Conservation (phyloP, 1,140 invertebrate genomes). For the Cotesia vestalis region DNA sequence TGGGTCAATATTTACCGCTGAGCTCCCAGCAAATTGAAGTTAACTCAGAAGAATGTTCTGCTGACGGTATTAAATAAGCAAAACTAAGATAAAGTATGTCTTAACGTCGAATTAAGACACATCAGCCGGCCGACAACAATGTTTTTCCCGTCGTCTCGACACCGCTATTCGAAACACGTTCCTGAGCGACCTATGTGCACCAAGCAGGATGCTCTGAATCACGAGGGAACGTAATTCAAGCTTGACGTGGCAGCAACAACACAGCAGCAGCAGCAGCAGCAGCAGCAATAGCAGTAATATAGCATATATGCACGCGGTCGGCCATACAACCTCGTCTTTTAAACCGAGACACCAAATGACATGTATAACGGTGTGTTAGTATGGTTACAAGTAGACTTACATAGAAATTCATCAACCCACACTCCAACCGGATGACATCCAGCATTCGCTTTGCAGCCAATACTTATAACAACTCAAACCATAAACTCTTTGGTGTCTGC, state of each 20-base stretch:
- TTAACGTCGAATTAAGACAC: constrained; percentile 37
- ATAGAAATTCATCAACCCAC: neutral
- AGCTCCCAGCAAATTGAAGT: no score
- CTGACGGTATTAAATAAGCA: neutral
- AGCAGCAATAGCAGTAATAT: neutral
- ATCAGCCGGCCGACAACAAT: constrained; percentile 19
- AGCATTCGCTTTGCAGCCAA: neutral
- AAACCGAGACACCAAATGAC: constrained; percentile 1
- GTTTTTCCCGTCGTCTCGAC: constrained; percentile 27
- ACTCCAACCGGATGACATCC: constrained; percentile 12
- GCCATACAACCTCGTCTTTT: no score
- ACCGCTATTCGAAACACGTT: constrained; percentile 39
- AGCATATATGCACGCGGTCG: neutral
- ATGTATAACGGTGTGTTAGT: constrained; percentile 23
- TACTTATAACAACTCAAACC: neutral
- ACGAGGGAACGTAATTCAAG: constrained; percentile 34
- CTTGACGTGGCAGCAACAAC: constrained; percentile 14
- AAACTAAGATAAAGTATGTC: constrained; percentile 21
- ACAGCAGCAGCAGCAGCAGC: no score
- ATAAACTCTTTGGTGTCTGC: neutral
- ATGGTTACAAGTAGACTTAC: neutral
- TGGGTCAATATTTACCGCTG: no score
- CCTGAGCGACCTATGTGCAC: constrained; percentile 11
- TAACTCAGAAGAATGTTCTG: no score
- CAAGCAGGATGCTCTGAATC: constrained; percentile 30